Percentiles rank a stretch among this genome's conserved stretches.
phyloP scores from a whole-genome alignment of 2,888 invertebrate genomes.

The Gortyna flavago region DNA sequence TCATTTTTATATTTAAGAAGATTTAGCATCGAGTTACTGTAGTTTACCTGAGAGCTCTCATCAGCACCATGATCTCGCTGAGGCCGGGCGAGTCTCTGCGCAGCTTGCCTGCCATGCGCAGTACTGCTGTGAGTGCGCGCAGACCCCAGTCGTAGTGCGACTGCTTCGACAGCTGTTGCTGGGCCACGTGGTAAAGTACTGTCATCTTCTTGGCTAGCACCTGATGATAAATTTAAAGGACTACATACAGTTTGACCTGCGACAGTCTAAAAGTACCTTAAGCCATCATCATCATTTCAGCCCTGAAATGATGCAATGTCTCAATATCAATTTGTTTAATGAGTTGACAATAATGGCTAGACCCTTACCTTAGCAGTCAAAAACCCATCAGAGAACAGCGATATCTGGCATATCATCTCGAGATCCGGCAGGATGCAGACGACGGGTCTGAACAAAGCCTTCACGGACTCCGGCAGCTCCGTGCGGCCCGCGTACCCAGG shows the following conservation, averaged over 20 bases:
- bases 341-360: background rate
- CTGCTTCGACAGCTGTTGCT: conserved; percentile 97
- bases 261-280: background rate
- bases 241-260: background rate
- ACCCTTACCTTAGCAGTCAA: conserved; percentile 93
- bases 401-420: conserved; percentile 97
- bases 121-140: conserved; percentile 96
- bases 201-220: conserved; percentile 98
- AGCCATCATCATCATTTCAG: no score
- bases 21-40: background rate
- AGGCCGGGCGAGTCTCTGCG: conserved; percentile 94
- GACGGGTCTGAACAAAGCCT: conserved; percentile 97
- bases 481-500: conserved; percentile 98
- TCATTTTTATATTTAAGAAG: no score
- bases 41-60: conserved; percentile 93
- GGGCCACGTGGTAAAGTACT: conserved; percentile 95
- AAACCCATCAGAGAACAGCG: conserved; percentile 97
- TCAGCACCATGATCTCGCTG: conserved; percentile 96
- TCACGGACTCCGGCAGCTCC: conserved; percentile 97
- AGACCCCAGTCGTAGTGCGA: conserved; percentile 98
- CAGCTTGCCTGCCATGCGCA: conserved; percentile 97
- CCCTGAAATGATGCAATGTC: no score
- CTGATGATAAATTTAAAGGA: conserved; percentile 58
- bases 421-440: conserved; percentile 97
- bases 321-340: background rate